Base-by-base conservation (phyloP, 2,797 vertebrate species). In the Poliocrania exsul region DNA sequence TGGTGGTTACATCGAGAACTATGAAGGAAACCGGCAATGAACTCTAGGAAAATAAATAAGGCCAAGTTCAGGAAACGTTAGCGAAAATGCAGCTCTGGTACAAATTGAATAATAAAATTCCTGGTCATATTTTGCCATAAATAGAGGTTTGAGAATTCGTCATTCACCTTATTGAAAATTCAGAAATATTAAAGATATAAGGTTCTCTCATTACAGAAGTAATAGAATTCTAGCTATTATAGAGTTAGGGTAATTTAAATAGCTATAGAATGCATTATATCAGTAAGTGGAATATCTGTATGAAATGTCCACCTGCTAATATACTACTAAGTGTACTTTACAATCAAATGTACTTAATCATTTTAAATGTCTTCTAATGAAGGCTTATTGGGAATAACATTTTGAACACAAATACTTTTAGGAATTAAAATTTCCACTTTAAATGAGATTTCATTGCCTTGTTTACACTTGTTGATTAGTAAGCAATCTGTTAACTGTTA, bases 381-480 rank as follows among this genome's bases (percentile, higher is more conserved):
- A 97, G 86, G 58, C 86, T 97, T 97, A 97, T 95, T 11, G 13
- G 96, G 97, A 97, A 98, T 97, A 97, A 97, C 95, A 93, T 97
- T 98, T 97, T 97, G 97, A 98, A 95, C 96, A 97, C 97, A 98
- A 98, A 97, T 97, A 97, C 94, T 97, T 98, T 90, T 90, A 98
- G 92, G 94, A 96, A 97, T 97, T 97, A 97, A 97, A 97, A 97
- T 85, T 97, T 97, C 80, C 21, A 4, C 95, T 96, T 96, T 97
- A 96, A 98, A 97, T 97, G 97, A 97, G 97, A 97, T 97, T 98
- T 94, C 95, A 97, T 98, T 97, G 97, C 97, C 96, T 97, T 98
- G 97, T 98, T 98, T 98, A 97, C 97, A 89, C 96, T 97, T 97
- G 95, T 98, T 98, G 97, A 97, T 98, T 98, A 98, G 98, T 98